Conservation (phyloP, 2,888 invertebrate genomes). For the Drosophila incognita region DNA sequence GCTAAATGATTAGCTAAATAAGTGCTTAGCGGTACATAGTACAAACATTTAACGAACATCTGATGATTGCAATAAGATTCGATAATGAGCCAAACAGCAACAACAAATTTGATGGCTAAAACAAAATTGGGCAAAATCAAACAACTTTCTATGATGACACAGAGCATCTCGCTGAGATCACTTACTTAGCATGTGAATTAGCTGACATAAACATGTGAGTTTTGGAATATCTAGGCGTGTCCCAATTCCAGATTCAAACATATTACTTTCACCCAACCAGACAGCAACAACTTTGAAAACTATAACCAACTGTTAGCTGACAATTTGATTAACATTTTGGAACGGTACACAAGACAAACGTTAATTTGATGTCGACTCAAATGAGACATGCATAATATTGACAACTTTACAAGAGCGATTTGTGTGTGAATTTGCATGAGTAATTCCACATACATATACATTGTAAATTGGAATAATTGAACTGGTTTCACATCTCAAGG, state of each 20-base stretch:
- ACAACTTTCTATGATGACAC: conserved; percentile 68
- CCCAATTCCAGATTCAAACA: conserved; percentile 28
- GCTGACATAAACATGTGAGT: neutral
- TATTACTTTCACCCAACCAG: conserved; percentile 69
- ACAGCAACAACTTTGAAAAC: conserved; percentile 8
- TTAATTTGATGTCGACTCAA: conserved; percentile 50
- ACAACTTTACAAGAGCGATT: conserved; percentile 39
- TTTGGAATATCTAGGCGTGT: conserved; percentile 46
- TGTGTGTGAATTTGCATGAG: conserved; percentile 17
- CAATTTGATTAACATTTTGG: conserved; percentile 55
- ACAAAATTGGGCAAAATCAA: conserved; percentile 30
- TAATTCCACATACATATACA: conserved; percentile 7
- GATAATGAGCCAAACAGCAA: conserved; percentile 29
- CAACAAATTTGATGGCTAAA: conserved; percentile 23
- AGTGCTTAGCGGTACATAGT: conserved; percentile 27
- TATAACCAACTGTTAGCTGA: conserved; percentile 22
- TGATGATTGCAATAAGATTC: conserved; percentile 17
- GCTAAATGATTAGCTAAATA: conserved; percentile 67
- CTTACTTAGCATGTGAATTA: conserved; percentile 32
- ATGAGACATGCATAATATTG: conserved; percentile 53
- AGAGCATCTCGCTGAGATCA: conserved; percentile 41
- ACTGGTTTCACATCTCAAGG: conserved; percentile 61
- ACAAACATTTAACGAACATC: conserved; percentile 35
- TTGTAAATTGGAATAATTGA: conserved; percentile 42
- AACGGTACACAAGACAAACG: conserved; percentile 33